Base-by-base conservation (phyloP, 2,797 vertebrate species). In the Scolopax bukidnonensis region DNA sequence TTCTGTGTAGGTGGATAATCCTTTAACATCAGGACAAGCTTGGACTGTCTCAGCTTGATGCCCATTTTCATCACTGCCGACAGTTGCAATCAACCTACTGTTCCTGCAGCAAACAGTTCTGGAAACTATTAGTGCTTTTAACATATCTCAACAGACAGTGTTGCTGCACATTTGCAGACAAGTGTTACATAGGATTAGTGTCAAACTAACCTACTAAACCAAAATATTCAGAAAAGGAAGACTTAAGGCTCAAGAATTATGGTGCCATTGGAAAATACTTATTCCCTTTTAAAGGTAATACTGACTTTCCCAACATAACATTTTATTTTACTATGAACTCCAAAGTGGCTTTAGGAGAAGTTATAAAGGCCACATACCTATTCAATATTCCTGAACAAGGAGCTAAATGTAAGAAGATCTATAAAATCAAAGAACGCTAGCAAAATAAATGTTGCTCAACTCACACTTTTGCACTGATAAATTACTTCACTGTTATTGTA, bases 81-180 rank as follows among this genome's bases (percentile, higher is more conserved):
- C 50, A 69, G 61, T 24, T 90, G 89, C 92, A 84, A 89, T 84
- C 76, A 93, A 60, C 79, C 50, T 47, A 75, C 90, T 85, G 32
- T 24, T 94, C 92, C 82, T 83, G 59, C 77, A 94, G 89, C 73
- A 95, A 89, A 78, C 57, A 65, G 70, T 79, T 94, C 87, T 5
- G 2, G 77, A 64, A 95, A 83, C 87, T 45, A 23, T 95, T 91
- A 94, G 84, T 91, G 60, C 7, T 89, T 80, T 79, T 73, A 82
- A 77, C 76, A 96, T 79, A 95, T 94, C 73, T 73, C 87, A 89
- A 64, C 59, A 92, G 90, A 90, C 90, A 92, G 75, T n/a, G 11
- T 23, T 93, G 89, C 82, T 96, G 79, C 89, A 93, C 87, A 85
- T 97, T 94, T 93, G 57, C 82, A 96, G 90, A 94, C 77, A 95